phyloP scores from a whole-genome alignment of 35 echinoderm and acorn worm genomes.

The Eucidaris tribuloides region DNA sequence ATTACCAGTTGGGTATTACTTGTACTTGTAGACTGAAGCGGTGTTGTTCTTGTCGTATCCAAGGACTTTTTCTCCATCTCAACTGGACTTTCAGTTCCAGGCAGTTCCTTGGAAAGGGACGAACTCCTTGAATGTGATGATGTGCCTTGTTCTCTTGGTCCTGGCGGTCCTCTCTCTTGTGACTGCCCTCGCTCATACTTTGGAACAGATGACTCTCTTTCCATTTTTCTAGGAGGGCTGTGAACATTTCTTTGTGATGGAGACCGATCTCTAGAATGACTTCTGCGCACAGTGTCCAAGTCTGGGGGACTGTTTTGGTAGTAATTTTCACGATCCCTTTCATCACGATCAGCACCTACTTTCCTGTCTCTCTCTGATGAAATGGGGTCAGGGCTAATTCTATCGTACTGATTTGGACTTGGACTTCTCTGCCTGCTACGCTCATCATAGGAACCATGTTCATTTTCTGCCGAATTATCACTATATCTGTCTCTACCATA shows the following conservation, averaged over 20 bases:
- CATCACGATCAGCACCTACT: too few species aligned
- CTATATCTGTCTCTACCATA: neutral
- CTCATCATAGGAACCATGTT: neutral
- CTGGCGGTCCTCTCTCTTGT: too few species aligned
- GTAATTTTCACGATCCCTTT: neutral
- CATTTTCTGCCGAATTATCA: neutral
- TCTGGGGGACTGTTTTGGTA: neutral
- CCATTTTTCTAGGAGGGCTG: neutral
- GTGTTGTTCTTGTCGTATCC: neutral
- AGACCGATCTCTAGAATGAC: neutral
- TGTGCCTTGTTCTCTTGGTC: neutral
- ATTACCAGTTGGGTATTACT: neutral
- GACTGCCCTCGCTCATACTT: neutral
- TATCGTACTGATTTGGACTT: too few species aligned
- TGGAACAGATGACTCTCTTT: neutral
- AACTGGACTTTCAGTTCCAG: neutral
- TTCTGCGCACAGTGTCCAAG: neutral
- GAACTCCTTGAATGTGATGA: conserved; percentile 10
- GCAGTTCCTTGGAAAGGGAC: neutral
- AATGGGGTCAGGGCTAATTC: too few species aligned
- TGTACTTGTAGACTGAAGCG: too few species aligned
- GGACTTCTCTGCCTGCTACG: too few species aligned
- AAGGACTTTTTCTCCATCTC: neutral
- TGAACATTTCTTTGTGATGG: neutral
- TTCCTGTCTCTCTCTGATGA: too few species aligned